phyloP scores from a whole-genome alignment of 2,797 vertebrate genomes.

The Brachyalestes nurse region DNA sequence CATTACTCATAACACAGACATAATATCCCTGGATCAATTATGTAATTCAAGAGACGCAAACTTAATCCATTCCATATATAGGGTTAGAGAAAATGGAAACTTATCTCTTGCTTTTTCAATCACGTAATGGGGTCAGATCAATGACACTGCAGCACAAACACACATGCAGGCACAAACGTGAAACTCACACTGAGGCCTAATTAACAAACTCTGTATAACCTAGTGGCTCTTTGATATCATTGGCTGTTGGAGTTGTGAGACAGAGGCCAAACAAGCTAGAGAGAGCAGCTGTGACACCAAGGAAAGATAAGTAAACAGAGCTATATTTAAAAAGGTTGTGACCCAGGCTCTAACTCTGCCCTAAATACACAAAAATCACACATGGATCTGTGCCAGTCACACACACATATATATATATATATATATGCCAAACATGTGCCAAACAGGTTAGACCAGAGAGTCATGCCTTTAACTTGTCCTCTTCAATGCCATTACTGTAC shows the following conservation, averaged over 20 bases:
- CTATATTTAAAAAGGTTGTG: not conserved
- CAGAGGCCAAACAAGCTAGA: not conserved
- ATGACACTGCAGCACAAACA: slow-evolving; percentile 9
- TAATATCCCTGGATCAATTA: not conserved
- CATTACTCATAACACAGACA: not conserved
- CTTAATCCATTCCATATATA: not conserved
- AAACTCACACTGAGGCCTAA: slow-evolving; percentile 9
- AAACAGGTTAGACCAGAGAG: slow-evolving; percentile 19
- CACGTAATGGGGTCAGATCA: slow-evolving; percentile 35
- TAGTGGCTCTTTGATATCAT: not conserved
- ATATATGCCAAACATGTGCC: too few relatives aligned
- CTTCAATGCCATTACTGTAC: not conserved
- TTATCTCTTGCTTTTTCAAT: slow-evolving; percentile 33
- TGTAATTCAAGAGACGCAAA: slow-evolving; percentile 18
- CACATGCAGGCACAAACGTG: not conserved
- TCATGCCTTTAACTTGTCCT: not conserved
- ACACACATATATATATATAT: too few relatives aligned
- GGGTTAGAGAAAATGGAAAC: slow-evolving; percentile 5
- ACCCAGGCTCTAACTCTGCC: not conserved
- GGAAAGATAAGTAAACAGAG: not conserved
- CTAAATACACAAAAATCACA: not conserved
- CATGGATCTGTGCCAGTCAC: not conserved
- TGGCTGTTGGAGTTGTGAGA: not conserved
- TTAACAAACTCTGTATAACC: not conserved
- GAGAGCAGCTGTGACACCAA: not conserved